phyloP scores from a whole-genome alignment of 2,888 invertebrate genomes.

The Drepanosiphum platanoidis region DNA sequence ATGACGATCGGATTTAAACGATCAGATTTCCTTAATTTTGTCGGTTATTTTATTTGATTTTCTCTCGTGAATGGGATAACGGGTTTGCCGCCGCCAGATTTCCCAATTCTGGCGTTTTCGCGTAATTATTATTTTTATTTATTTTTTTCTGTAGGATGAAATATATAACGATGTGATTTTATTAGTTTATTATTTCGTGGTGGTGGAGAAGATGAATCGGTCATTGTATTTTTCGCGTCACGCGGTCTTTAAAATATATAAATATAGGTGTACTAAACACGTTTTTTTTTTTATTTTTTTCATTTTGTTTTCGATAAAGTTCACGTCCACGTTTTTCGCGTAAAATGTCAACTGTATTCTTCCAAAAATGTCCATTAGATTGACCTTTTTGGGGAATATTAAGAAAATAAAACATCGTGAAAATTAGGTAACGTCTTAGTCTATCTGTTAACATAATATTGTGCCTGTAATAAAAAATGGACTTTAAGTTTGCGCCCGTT shows the following conservation, averaged over 20 bases:
- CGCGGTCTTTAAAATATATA: not conserved
- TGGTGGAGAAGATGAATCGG: too few relatives aligned
- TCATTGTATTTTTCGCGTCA: constrained; percentile 6
- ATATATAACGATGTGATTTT: too few relatives aligned
- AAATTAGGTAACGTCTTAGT: constrained; percentile 35
- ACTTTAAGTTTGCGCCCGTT: not conserved
- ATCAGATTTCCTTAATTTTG: too few relatives aligned
- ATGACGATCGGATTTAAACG: too few relatives aligned
- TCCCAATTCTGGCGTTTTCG: too few relatives aligned
- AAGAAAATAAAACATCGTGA: constrained; percentile 40
- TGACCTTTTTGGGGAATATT: constrained; percentile 52
- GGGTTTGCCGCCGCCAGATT: too few relatives aligned
- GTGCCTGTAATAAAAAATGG: not conserved
- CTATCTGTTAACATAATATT: constrained; percentile 21
- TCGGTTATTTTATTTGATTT: too few relatives aligned
- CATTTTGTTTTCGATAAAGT: constrained; percentile 52
- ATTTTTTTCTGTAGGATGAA: too few relatives aligned
- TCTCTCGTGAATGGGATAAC: too few relatives aligned
- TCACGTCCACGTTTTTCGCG: constrained; percentile 42
- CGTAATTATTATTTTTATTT: too few relatives aligned
- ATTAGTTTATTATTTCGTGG: too few relatives aligned
- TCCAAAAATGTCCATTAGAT: constrained; percentile 51
- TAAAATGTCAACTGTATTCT: constrained; percentile 60
- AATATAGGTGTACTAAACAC: not conserved
- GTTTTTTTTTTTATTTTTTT: not conserved